These are phyloP conservation scores for Oryzias sinensis DNA, from an alignment of 2,797 vertebrate genomes.

Conservation along the genomic window DNA sequence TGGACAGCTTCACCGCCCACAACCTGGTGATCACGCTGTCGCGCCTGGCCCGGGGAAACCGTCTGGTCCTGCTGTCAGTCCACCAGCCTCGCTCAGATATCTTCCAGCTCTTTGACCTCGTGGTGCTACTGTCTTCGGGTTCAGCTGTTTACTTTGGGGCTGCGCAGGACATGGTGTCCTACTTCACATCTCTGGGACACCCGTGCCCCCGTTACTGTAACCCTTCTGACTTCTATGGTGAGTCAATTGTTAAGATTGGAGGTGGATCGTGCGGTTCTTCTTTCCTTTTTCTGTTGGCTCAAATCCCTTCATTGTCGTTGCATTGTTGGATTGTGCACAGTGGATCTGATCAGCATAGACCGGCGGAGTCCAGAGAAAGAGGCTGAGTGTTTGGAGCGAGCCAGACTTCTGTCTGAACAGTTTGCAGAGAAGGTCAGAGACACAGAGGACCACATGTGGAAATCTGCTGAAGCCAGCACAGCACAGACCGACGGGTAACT, in stretches of 20 bases:
- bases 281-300: background rate
- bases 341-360: constrained; percentile 92
- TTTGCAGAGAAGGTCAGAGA: constrained; percentile 84
- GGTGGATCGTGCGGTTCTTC: background rate
- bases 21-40: constrained; percentile 93
- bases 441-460: constrained; percentile 88
- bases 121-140: constrained; percentile 90
- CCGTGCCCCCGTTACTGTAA: constrained; percentile 94
- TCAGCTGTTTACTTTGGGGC: constrained; percentile 86
- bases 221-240: constrained; percentile 95
- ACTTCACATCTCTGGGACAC: constrained; percentile 87
- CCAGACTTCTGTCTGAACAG: constrained; percentile 74
- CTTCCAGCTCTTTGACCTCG: constrained; percentile 93
- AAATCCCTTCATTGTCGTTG: background rate
- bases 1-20: constrained; percentile 97
- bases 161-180: constrained; percentile 89
- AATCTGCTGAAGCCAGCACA: constrained; percentile 48
- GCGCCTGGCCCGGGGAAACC: constrained; percentile 90
- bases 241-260: constrained; percentile 29
- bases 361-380: constrained; percentile 84
- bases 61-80: constrained; percentile 90
- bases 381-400: constrained; percentile 79
- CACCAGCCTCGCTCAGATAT: constrained; percentile 96
- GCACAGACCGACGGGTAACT: constrained; percentile 53
- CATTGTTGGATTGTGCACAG: constrained; percentile 29